Conservation (phyloP, 2,113 vertebrate genomes). For the Coryphaenoides rupestris region DNA sequence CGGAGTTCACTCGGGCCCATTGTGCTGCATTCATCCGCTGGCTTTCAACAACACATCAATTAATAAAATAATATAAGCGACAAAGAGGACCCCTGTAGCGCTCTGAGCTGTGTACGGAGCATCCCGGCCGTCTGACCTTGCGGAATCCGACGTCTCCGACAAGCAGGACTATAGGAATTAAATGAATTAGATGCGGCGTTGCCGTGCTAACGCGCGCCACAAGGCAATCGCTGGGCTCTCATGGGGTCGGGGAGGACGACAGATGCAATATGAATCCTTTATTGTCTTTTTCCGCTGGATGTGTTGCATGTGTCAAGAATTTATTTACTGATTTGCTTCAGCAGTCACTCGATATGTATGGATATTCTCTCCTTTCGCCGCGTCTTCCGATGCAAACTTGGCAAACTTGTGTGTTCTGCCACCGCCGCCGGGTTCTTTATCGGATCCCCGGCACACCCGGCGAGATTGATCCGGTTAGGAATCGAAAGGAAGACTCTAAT, state of each 20-base stretch:
- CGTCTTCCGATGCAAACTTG: constrained; percentile 61
- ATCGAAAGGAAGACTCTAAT: constrained; percentile 59
- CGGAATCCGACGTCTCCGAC: too few species aligned
- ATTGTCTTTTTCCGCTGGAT: too few species aligned
- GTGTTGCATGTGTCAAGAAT: neutral
- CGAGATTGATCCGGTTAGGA: constrained; percentile 58
- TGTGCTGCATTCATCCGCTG: constrained; percentile 8
- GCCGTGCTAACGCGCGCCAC: too few species aligned
- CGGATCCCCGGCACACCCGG: constrained; percentile 51
- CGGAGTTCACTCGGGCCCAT: constrained; percentile 32
- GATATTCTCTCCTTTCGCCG: constrained; percentile 46
- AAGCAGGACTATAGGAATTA: too few species aligned
- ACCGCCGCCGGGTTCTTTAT: neutral
- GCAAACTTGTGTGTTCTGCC: constrained; percentile 42
- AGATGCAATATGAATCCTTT: too few species aligned
- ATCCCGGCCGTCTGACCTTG: neutral
- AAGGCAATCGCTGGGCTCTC: too few species aligned
- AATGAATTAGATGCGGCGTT: too few species aligned
- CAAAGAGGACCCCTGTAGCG: neutral
- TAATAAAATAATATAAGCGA: too few species aligned
- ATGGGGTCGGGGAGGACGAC: too few species aligned
- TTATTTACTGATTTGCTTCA: constrained; percentile 40
- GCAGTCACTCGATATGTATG: constrained; percentile 46
- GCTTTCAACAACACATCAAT: too few species aligned
- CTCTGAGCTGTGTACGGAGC: neutral